These are phyloP conservation scores for Phrynosoma blainvillii DNA, from an alignment of 2,113 vertebrate species.

Conservation along the genomic window DNA sequence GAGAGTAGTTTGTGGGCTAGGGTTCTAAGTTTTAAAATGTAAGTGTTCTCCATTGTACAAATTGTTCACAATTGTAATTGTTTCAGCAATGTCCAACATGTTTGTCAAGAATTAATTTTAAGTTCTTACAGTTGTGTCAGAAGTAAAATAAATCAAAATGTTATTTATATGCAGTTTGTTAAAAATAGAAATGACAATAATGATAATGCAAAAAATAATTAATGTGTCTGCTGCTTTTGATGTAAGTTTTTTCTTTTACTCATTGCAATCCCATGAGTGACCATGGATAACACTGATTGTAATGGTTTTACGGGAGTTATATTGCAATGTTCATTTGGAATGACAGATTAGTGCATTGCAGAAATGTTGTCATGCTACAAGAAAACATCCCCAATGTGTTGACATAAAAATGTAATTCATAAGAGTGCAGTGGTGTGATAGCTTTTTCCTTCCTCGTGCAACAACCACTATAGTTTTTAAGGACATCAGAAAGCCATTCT, in stretches of 20 bases:
- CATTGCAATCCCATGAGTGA: slow-evolving; percentile 38
- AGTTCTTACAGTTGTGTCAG: slow-evolving; percentile 42
- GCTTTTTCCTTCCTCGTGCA: slow-evolving; percentile 31
- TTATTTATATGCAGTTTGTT: slow-evolving; percentile 56
- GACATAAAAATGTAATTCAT: rapidly evolving
- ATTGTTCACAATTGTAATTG: slow-evolving; percentile 42
- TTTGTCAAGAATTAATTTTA: slow-evolving; percentile 44
- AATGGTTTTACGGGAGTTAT: background rate
- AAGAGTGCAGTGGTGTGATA: slow-evolving; percentile 22
- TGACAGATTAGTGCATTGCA: slow-evolving; percentile 33
- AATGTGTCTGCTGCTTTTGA: slow-evolving; percentile 12
- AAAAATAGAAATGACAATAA: slow-evolving; percentile 61
- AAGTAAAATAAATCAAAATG: slow-evolving; percentile 36
- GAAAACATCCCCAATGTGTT: slow-evolving; percentile 9
- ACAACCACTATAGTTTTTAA: slow-evolving; percentile 25
- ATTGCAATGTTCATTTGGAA: background rate
- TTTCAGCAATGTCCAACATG: slow-evolving; percentile 48
- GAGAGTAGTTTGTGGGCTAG: slow-evolving; percentile 30
- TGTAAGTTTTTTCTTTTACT: slow-evolving; percentile 57
- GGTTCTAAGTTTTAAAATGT: slow-evolving; percentile 45
- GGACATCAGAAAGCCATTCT: slow-evolving; percentile 61
- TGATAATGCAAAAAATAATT: slow-evolving; percentile 37
- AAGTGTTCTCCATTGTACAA: slow-evolving; percentile 52
- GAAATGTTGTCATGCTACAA: background rate
- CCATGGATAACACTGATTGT: background rate